phyloP scores from a whole-genome alignment of 1,140 invertebrate species.

The Drosophila triauraria region DNA sequence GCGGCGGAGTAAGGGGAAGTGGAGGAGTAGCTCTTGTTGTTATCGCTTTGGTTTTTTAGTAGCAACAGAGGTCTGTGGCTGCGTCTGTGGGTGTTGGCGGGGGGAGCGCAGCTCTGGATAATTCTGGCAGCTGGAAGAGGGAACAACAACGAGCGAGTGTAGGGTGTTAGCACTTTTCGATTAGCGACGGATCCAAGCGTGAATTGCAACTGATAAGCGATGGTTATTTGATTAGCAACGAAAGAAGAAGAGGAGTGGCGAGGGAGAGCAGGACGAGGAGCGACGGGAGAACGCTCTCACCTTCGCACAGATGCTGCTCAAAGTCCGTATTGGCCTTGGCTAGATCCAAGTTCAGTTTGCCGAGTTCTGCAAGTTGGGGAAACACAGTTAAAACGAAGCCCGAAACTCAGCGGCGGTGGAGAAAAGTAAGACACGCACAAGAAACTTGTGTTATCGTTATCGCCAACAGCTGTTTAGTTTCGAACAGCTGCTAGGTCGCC shows the following conservation, averaged over 20 bases:
- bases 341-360: constrained; percentile 78
- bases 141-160: constrained; percentile 12
- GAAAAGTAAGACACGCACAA: constrained; percentile 12
- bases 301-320: constrained; percentile 82
- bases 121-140: constrained; percentile 56
- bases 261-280: neutral
- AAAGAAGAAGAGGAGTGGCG: neutral
- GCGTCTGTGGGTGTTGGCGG: constrained; percentile 19
- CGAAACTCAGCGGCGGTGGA: constrained; percentile 26
- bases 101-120: constrained; percentile 36
- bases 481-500: constrained; percentile 47
- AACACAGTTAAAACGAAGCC: constrained; percentile 14
- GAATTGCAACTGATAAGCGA: constrained; percentile 56
- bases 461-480: no score
- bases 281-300: constrained; percentile 43
- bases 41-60: constrained; percentile 41
- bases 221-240: constrained; percentile 45
- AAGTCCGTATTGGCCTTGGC: constrained; percentile 79
- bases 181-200: constrained; percentile 35
- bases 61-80: constrained; percentile 30
- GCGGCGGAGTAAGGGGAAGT: constrained; percentile 1
- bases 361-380: constrained; percentile 67
- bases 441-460: no score
- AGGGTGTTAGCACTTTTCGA: constrained; percentile 20
- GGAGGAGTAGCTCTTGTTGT: constrained; percentile 28